phyloP scores from a whole-genome alignment of 2,888 invertebrate species.

The Drosophila buzzatii region DNA sequence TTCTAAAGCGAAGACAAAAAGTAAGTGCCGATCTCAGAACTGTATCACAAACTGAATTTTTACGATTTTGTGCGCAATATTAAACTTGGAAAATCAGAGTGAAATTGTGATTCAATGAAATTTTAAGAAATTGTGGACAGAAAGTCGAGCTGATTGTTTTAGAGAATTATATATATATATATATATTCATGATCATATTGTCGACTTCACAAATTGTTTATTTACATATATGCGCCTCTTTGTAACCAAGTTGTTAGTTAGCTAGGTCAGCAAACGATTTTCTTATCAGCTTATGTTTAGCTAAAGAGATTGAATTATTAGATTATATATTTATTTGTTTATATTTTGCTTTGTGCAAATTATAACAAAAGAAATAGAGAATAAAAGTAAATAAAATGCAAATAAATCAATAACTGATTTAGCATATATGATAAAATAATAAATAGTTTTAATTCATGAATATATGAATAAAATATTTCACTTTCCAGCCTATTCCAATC shows the following conservation, averaged over 20 bases:
- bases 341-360: not conserved
- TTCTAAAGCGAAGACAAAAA: conserved; percentile 33
- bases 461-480: no score
- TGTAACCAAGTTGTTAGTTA: not conserved
- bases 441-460: no score
- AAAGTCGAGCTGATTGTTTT: not conserved
- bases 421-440: no score
- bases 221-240: not conserved
- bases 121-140: not conserved
- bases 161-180: not conserved
- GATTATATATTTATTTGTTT: not conserved
- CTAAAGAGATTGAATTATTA: not conserved
- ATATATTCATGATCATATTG: not conserved
- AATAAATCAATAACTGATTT: not conserved
- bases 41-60: not conserved
- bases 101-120: not conserved
- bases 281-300: not conserved
- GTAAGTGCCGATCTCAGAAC: conserved; percentile 45
- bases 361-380: not conserved
- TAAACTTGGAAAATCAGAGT: not conserved
- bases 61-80: not conserved
- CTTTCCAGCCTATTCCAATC: not conserved
- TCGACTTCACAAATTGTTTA: not conserved
- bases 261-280: conserved; percentile 3
- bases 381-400: not conserved